Evolutionary conservation across 1,140 invertebrate species (phyloP), one percentile per base, ranked within the genome.

Genomic region (Lepidotrigona ventralis): DNA sequence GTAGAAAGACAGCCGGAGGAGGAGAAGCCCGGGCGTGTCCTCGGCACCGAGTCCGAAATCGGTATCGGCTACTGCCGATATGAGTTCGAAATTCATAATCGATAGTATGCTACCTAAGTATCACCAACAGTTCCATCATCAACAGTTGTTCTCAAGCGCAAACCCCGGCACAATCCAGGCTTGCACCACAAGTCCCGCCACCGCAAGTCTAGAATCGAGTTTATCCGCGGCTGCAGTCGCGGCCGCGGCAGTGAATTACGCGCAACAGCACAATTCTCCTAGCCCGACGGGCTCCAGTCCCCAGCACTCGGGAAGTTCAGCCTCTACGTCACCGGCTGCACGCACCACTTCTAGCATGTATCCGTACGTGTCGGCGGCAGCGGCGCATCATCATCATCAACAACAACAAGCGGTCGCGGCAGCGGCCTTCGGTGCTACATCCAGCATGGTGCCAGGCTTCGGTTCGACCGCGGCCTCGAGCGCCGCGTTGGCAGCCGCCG

Each of bases 91-190:
- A 96, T 98, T 98, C 95, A 97, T 98, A 96, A 98, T 98, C 95
- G 98, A 98, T 97, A 98, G 97, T 96, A 98, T 98, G 97, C 96
- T 98, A 95, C 98, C 98, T 90, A 98, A 98, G 96, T 98, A 98
- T 95, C 96, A 97, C 93, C 96, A 96, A 92, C 97, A 97, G 95
- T 97, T 97, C 92, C 96, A 95, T 95, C 96, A 96, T 95, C 95
- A 96, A 88, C 95, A 96, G 90, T 94, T 96, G 89, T 95, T 95
- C 92, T 93, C 94, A 85, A 94, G 92, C 88, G 93, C 94, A 64
- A 95, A 95, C 78, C 94, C 94, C 80, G 93, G 87, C 92, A 94
- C 91, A 29, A 90, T 93, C 78, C 91, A 94, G 81, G 90, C 90
- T 75, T 95, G 94, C 89, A 95, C 94, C 81, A 93, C 94, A 92